Evolutionary conservation across 2,888 invertebrate species (phyloP), one percentile per base, ranked within the genome.

Genomic region (Cephus pygmeus): DNA sequence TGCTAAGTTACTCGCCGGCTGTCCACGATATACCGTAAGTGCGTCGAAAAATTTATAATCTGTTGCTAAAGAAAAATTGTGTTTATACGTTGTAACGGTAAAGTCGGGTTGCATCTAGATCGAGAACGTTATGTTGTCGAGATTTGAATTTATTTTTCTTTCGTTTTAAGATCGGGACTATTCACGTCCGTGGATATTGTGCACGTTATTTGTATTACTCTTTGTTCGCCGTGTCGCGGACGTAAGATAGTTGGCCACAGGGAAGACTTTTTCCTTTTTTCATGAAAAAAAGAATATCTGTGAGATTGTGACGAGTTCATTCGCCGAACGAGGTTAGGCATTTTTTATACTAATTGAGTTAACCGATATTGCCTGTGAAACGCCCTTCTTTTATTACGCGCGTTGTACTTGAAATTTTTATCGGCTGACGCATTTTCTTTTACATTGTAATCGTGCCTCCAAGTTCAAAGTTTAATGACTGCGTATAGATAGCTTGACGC

Each of bases 261-360:
- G 0, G 35, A 9, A 9, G 56, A 56, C 6, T 56, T 40, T 56
- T 56, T 35, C 12, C 35, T 40, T 40, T 56, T 23, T 23, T 23
- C 0, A 23, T 23, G 9, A 23, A 56, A 56, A 56, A 23, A 40
- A 40, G 9, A 1, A 23, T 56, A 9, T 36, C 36, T 56, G 56
- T 23, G 56, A 23, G 23, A 56, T 56, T 56, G 56, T 56, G 56
- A 56, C 56, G 56, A 56, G 56, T 56, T 23, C 56, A 56, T 56
- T 56, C 23, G 80, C 73, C 79, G 79, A 35, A 76, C 73, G 75
- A 76, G 81, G 77, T 80, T 81, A 81, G 75, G 75, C 79, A 78
- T 56, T 56, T 80, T 80, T 78, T 80, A 75, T 79, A 68, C 73
- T 78, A 78, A 81, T 81, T 76, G 77, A 81, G 76, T 79, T 81